Base-by-base conservation (phyloP, 2,113 vertebrate genomes). In the Sorex araneus region DNA sequence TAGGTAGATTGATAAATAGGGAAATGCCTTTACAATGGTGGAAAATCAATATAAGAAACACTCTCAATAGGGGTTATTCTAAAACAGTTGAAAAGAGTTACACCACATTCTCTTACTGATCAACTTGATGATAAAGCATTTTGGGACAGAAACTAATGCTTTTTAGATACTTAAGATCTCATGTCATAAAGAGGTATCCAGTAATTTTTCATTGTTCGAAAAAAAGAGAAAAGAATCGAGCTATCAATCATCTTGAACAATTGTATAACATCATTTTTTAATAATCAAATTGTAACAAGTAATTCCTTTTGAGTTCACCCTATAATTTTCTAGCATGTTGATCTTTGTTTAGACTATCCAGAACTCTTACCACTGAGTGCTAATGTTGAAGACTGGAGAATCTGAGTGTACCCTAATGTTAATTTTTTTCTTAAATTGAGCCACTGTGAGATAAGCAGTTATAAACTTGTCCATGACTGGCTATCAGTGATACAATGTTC, bases 331-430 rank as follows among this genome's bases (percentile, higher is more conserved):
- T 69, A 87, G 19, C 18, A 87, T 21, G 50, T 11, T 79, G 28
- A 74, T 90, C 28, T 92, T 83, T 87, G n/a, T 75, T 94, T 60
- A 92, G 54, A 78, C 36, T 73, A 79, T 64, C 32, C 36, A 79
- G 82, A 79, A 43, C 8, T 27, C 6, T 47, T 90, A 64, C 25
- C 11, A 90, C 8, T 40, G 25, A 87, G 50, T 81, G 70, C 82
- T 80, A 69, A 87, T 76, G 80, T 18, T 67, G 54, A 87, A 64
- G 19, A 74, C 6, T 36, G 83, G 81, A 54, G 60, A 63, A 60
- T 69, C 12, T 83, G 13, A 9, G 67, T 87, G 57, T 0, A 83
- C 13, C 67, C 3, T 32, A 34, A 27, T 87, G 18, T 36, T 64
- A 43, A 69, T 60, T 89, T 94, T 71, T 6, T 73, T 7, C 15